phyloP scores from a whole-genome alignment of 2,888 invertebrate species.

The Amiota mariae region DNA sequence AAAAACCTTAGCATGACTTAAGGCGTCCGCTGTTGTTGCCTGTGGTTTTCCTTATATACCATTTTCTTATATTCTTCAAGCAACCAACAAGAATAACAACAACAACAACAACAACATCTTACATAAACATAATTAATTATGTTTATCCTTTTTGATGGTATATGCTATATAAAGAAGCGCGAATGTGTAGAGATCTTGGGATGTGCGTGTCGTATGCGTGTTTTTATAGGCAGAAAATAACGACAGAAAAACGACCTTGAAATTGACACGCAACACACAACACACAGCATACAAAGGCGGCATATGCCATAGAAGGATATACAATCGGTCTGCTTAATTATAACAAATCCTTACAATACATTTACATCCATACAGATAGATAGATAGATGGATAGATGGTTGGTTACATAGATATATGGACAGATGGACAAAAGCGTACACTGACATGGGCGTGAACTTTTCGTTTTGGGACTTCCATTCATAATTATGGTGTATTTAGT shows the following conservation, averaged over 20 bases:
- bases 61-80: not conserved
- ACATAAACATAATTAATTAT: constrained; percentile 31
- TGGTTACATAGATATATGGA: constrained; percentile 48
- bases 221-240: not conserved
- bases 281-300: constrained; percentile 9
- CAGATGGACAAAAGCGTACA: constrained; percentile 31
- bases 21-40: constrained; percentile 16
- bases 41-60: not conserved
- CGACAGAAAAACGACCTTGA: not conserved
- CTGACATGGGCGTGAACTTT: constrained; percentile 14
- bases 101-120: not conserved
- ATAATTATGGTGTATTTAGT: constrained; percentile 68
- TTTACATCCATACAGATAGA: not conserved
- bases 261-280: constrained; percentile 29
- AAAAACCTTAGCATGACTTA: not conserved
- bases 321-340: constrained; percentile 59
- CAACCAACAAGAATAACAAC: not conserved
- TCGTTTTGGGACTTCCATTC: constrained; percentile 44
- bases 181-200: constrained; percentile 36
- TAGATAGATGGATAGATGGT: constrained; percentile 3
- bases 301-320: constrained; percentile 44
- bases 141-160: constrained; percentile 33
- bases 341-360: constrained; percentile 61
- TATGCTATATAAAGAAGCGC: constrained; percentile 7
- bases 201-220: not conserved